phyloP scores from a whole-genome alignment of 1,140 invertebrate genomes.

The Orussus abietinus region DNA sequence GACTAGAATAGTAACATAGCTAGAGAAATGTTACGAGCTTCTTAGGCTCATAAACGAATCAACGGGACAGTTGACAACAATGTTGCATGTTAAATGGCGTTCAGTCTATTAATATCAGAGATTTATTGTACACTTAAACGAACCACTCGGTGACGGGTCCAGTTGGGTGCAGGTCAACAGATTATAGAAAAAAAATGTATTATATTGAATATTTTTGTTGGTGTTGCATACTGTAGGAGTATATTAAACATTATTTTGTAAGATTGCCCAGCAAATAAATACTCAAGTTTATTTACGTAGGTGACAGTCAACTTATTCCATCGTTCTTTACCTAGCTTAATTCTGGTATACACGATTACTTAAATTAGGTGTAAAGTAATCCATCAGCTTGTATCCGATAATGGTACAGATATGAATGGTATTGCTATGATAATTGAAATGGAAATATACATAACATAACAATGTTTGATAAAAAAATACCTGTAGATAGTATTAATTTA shows the following conservation, averaged over 20 bases:
- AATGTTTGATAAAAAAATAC: background rate
- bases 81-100: too few relatives aligned
- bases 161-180: slow-evolving; percentile 15
- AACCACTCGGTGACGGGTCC: slow-evolving; percentile 19
- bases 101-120: too few relatives aligned
- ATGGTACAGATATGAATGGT: too few relatives aligned
- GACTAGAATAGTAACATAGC: background rate
- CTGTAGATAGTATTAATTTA: background rate
- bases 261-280: slow-evolving; percentile 31
- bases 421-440: too few relatives aligned
- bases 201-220: slow-evolving; percentile 40
- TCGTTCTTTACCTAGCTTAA: too few relatives aligned
- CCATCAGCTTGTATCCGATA: too few relatives aligned
- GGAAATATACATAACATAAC: slow-evolving; percentile 6
- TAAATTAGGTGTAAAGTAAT: too few relatives aligned
- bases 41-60: too few relatives aligned
- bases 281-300: slow-evolving; percentile 25
- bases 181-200: slow-evolving; percentile 16
- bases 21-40: background rate
- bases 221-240: slow-evolving; percentile 31
- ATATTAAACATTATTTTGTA: slow-evolving; percentile 43
- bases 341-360: too few relatives aligned
- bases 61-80: too few relatives aligned
- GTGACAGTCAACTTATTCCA: too few relatives aligned
- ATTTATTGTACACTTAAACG: too few relatives aligned